Conservation (phyloP, 2,797 vertebrate species). For the Enteromius trimaculatus region DNA sequence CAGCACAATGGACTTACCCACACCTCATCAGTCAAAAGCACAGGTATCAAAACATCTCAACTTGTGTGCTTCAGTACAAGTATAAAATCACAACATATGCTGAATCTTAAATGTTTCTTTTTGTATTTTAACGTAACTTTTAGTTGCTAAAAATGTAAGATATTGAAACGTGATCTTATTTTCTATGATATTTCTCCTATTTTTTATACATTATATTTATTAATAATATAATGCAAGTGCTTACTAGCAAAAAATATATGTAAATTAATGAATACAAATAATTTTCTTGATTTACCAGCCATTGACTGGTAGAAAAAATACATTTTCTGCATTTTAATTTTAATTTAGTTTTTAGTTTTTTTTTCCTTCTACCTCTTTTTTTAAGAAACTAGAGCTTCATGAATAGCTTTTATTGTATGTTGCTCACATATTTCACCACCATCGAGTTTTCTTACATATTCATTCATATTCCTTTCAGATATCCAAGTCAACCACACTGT, state of each 20-base stretch:
- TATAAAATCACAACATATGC: background rate
- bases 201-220: background rate
- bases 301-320: background rate
- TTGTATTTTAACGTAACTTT: background rate
- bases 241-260: background rate
- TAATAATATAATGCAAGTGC: background rate
- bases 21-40: conserved; percentile 77
- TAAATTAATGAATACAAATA: background rate
- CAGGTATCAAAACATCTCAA: conserved; percentile 72
- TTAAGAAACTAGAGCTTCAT: background rate
- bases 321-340: background rate
- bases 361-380: too few species aligned
- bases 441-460: conserved; percentile 29
- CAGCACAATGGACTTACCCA: conserved; percentile 83
- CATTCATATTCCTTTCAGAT: conserved; percentile 68
- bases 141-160: background rate
- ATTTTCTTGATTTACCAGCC: background rate
- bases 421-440: background rate
- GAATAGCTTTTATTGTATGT: background rate
- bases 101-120: background rate
- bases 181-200: too few species aligned
- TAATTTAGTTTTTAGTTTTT: background rate
- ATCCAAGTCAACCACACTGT: conserved; percentile 68
- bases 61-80: background rate
- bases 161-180: background rate